Conservation (phyloP, 1,140 invertebrate genomes). For the Euschistus heros region DNA sequence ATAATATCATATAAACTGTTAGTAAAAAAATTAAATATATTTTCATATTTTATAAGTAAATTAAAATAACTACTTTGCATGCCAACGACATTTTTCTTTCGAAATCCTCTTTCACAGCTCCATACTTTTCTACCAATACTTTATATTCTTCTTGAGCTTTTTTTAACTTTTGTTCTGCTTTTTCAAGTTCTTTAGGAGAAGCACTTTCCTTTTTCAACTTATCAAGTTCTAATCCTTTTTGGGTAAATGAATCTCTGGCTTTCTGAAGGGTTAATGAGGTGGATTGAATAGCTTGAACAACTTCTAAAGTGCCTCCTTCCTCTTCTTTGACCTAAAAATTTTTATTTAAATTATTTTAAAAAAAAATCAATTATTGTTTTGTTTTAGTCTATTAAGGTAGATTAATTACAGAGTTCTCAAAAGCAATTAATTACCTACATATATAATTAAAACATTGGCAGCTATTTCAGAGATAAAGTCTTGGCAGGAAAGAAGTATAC, state of each 20-base stretch:
- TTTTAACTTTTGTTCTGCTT: conserved; percentile 81
- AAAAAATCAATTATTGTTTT: no score
- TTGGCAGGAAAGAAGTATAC: no score
- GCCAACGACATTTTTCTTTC: conserved; percentile 88
- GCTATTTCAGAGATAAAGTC: no score
- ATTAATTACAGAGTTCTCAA: no score
- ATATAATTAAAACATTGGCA: no score
- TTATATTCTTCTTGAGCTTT: conserved; percentile 92
- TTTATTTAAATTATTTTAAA: no score
- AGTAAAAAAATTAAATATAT: background rate
- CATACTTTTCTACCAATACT: conserved; percentile 78
- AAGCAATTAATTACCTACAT: no score
- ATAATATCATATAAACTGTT: background rate
- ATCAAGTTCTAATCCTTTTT: conserved; percentile 73
- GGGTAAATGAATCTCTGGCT: conserved; percentile 78
- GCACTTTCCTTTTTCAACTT: conserved; percentile 82
- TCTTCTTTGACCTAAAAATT: conserved; percentile 78
- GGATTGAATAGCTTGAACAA: conserved; percentile 77
- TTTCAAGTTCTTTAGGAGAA: conserved; percentile 83
- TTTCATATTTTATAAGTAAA: background rate
- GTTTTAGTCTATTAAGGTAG: no score
- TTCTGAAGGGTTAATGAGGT: conserved; percentile 77
- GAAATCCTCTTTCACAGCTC: conserved; percentile 77
- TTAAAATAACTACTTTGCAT: conserved; percentile 54
- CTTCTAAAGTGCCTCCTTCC: conserved; percentile 79